Evolutionary conservation across 1,140 invertebrate genomes (phyloP).

Genomic region (Aphaenogaster ashmeadi): DNA sequence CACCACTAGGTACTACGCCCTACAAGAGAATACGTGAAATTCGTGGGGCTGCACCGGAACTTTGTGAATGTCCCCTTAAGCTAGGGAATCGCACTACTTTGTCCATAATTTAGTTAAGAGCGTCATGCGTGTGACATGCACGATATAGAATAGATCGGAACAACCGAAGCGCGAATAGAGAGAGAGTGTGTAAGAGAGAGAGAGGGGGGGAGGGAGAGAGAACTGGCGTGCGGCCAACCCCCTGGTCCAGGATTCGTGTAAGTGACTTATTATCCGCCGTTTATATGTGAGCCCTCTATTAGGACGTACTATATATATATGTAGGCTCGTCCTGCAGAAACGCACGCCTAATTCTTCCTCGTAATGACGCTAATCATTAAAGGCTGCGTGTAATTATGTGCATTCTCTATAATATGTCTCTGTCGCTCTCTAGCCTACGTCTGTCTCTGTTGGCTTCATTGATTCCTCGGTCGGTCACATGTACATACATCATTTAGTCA

Average conservation of each 20-base stretch:
- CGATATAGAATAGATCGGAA: conserved; percentile 87
- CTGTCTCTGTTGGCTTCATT: neutral
- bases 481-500: neutral
- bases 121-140: conserved; percentile 86
- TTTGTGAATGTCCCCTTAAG: conserved; percentile 78
- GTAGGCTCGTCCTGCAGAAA: conserved; percentile 51
- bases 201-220: conserved; percentile 6
- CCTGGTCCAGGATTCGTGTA: conserved; percentile 82
- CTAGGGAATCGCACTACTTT: conserved; percentile 84
- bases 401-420: conserved; percentile 54
- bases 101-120: conserved; percentile 87
- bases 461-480: neutral
- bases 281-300: conserved; percentile 82
- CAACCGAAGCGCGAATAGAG: conserved; percentile 86
- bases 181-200: neutral
- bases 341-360: conserved; percentile 72
- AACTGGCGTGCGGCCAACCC: conserved; percentile 85
- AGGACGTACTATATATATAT: conserved; percentile 59
- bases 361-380: conserved; percentile 79
- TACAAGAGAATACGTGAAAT: conserved; percentile 52
- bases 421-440: neutral
- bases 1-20: neutral
- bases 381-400: conserved; percentile 66
- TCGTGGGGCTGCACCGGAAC: conserved; percentile 60
- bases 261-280: conserved; percentile 87